Evolutionary conservation across 2,888 invertebrate genomes (phyloP).

Genomic region (Phaonia tiefii): DNA sequence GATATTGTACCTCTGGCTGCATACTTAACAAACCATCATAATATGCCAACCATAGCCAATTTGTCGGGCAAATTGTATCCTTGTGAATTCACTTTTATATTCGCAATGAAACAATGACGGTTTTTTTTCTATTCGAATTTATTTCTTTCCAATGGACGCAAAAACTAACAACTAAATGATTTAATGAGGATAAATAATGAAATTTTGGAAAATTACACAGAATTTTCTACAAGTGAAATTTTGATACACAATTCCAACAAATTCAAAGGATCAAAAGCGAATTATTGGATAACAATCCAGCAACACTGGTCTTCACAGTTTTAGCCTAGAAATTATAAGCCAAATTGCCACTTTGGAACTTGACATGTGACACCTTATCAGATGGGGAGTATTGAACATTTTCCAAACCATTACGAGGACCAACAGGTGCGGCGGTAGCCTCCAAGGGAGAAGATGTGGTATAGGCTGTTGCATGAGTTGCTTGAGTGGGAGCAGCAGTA

Average conservation of each 20-base stretch:
- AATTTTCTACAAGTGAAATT: not conserved
- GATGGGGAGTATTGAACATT: constrained; percentile 79
- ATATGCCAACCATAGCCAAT: too few relatives aligned
- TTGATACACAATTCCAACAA: not conserved
- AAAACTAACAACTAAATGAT: constrained; percentile 17
- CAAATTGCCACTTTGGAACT: constrained; percentile 80
- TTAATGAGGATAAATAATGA: constrained; percentile 5
- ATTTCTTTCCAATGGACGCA: constrained; percentile 1
- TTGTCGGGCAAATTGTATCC: too few relatives aligned
- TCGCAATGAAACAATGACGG: too few relatives aligned
- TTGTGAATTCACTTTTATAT: too few relatives aligned
- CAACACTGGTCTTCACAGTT: not conserved
- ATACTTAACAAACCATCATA: too few relatives aligned
- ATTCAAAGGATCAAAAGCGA: not conserved
- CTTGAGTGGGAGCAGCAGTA: constrained; percentile 31
- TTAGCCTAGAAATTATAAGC: constrained; percentile 75
- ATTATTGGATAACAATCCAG: too few relatives aligned
- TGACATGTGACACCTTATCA: constrained; percentile 81
- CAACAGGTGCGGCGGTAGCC: constrained; percentile 17
- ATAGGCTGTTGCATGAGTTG: constrained; percentile 38
- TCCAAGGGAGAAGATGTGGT: constrained; percentile 16
- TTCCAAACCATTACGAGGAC: constrained; percentile 72
- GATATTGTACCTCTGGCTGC: too few relatives aligned
- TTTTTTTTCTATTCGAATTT: not conserved
- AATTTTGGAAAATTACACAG: not conserved